Base-by-base conservation (phyloP, 92 coral and sea anemone genomes). In the Porites rus region DNA sequence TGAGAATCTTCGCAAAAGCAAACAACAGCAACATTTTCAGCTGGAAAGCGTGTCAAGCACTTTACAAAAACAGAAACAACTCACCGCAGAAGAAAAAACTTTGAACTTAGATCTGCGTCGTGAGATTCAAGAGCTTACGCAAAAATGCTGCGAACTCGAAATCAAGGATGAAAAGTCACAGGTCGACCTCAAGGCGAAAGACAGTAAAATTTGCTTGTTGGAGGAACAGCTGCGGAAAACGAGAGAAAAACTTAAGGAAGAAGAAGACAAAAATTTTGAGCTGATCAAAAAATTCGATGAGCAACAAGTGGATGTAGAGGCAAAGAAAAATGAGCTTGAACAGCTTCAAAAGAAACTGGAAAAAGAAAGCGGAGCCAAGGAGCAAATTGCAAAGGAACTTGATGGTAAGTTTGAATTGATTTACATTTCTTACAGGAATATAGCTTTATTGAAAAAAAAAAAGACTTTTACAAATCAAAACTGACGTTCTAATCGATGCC, bases 21-120 rank as follows among this genome's bases (percentile, higher is more conserved):
- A 80, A 69, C 94, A 92, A 67, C 98, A 94, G 66, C 98, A 94
- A 64, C 93, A 92, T 12, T 69, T 92, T 18, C 95, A 92, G 85
- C 18, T 90, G 72, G 98, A 94, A 62, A 87, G 91, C 70, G 81
- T 88, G 16, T 82, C 91, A 38, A 86, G 70, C 24, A 65, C 93
- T 19, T 81, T 94, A 12, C 94, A 94, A 69, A 92, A 82, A 74
- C 93, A 90, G 71, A 92, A 86, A 79, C 76, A 85, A 50, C 83
- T 80, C n/a, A 69, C 74, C 50, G 62, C 79, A 3, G 95, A 89
- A 14, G 91, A 87, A 56, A 92, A 90, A 82, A 61, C 91, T 51
- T 19, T 69, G n/a, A 92, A 82, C 85, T 64, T 91, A 14, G 88
- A 65, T 31, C 70, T 92, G 51, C 91, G 88, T 31, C 85, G 87